A percentile compares a stretch with the other conserved stretches of the same genome.
Evolutionary conservation across 2,797 vertebrate species (phyloP).

Genomic region (Ctenopoma kingsleyae): DNA sequence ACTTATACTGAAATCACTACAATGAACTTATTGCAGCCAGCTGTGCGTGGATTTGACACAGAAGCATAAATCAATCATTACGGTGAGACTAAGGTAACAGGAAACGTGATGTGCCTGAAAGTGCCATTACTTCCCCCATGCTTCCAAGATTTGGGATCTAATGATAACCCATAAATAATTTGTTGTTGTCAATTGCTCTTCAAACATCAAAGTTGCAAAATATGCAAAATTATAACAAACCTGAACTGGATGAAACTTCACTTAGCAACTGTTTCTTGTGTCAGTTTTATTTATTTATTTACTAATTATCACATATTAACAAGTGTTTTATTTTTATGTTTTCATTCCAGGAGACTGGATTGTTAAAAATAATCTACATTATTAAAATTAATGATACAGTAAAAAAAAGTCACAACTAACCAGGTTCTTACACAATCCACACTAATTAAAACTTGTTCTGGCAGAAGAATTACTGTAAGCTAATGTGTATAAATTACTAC

Average conservation of each 20-base stretch:
- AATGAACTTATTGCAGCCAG: too few species aligned
- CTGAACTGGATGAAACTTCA: not conserved
- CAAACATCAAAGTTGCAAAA: not conserved
- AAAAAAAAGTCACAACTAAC: not conserved
- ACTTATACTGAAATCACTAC: too few species aligned
- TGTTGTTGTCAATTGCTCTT: too few species aligned
- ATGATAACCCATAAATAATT: too few species aligned
- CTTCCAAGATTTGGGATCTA: too few species aligned
- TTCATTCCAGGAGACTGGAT: not conserved
- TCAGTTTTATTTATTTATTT: not conserved
- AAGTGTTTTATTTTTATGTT: not conserved
- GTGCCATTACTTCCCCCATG: too few species aligned
- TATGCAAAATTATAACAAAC: not conserved
- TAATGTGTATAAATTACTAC: slow-evolving; percentile 19
- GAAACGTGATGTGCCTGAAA: too few species aligned
- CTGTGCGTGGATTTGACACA: too few species aligned
- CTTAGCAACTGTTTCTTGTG: too few species aligned
- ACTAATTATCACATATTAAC: not conserved
- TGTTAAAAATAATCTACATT: not conserved
- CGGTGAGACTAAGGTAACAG: too few species aligned
- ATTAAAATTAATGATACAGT: not conserved
- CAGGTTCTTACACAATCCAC: not conserved
- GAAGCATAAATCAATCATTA: too few species aligned
- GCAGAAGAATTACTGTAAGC: slow-evolving; percentile 1
- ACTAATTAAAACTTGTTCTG: slow-evolving; percentile 17